phyloP scores from a whole-genome alignment of 2,888 invertebrate genomes.

The Lasioglossum morio region DNA sequence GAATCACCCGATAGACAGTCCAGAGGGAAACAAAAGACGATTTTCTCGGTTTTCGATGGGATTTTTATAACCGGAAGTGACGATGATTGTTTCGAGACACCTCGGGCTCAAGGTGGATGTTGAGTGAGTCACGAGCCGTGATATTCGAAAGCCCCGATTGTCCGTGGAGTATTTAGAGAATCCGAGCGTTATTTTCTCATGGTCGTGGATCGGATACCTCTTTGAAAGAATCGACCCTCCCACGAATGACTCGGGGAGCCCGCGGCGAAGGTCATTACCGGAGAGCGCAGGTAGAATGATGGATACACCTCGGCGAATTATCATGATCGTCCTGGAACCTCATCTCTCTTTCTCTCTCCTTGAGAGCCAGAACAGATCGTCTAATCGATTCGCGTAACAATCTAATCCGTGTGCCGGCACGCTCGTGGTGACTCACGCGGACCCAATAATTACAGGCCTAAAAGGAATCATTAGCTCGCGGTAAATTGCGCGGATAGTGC shows the following conservation, averaged over 20 bases:
- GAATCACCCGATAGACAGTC: background rate
- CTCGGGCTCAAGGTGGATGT: background rate
- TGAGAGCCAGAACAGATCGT: constrained; percentile 28
- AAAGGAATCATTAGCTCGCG: constrained; percentile 46
- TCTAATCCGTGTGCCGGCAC: constrained; percentile 33
- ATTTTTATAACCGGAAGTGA: background rate
- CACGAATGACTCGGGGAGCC: constrained; percentile 72
- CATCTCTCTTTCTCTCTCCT: background rate
- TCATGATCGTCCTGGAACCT: constrained; percentile 70
- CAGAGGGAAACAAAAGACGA: background rate
- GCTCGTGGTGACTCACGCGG: constrained; percentile 50
- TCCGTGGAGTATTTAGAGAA: constrained; percentile 29
- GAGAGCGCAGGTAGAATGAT: constrained; percentile 64
- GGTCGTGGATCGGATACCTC: constrained; percentile 49
- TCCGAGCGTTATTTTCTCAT: constrained; percentile 49
- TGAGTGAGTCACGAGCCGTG: constrained; percentile 34
- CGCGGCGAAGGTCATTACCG: constrained; percentile 65
- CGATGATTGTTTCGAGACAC: background rate
- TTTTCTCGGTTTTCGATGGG: background rate
- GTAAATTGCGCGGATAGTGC: constrained; percentile 49
- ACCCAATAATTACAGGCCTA: constrained; percentile 45
- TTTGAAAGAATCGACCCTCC: constrained; percentile 71
- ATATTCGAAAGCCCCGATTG: constrained; percentile 26
- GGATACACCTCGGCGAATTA: constrained; percentile 70
- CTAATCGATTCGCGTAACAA: constrained; percentile 61